Base-by-base conservation (phyloP, 2,113 vertebrate species). In the Xerus inauris region DNA sequence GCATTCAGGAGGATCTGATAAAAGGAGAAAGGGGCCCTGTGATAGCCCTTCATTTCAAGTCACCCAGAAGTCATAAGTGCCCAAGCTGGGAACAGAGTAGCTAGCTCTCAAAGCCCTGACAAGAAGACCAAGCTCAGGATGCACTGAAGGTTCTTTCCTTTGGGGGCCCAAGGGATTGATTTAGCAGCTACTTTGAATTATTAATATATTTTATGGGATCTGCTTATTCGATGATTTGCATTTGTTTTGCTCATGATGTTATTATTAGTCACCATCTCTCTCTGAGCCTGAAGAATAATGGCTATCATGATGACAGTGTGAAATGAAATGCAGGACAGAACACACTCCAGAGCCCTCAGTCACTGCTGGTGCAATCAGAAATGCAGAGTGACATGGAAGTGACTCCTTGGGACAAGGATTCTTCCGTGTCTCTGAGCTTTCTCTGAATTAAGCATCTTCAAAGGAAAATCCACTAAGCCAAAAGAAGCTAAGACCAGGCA, bases 201-300 rank as follows among this genome's bases (percentile, higher is more conserved):
- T 96, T 96, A 91, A 96, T 87, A 91, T 88, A 81, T 81, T 67
- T 71, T 90, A 47, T 85, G 64, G 76, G 91, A 76, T 93, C 96
- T 92, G 94, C 90, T 92, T 96, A 69, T 94, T 96, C 76, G 71
- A n/a, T 95, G 88, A 97, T 97, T 97, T 97, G 95, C 94, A 95
- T 96, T 96, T 97, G 94, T 95, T 97, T 97, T 93, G 84, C 72
- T 87, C 45, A 49, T 96, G 94, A 82, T 96, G 93, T 96, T 97
- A 90, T 95, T 96, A 96, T 96, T 97, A 95, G 97, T 97, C 90
- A 95, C 89, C 80, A 11, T 81, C 72, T 92, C 82, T 88, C 86
- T 89, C 72, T n/a, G 73, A 94, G 88, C 94, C 45, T 17, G 24
- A 81, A 94, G 92, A 96, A 77, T 92, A 95, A 90, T 90, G 51